A percentile compares a stretch with the other conserved stretches of the same genome.
Conservation (phyloP, 1,140 invertebrate genomes). For the Harpegnathos saltator region DNA sequence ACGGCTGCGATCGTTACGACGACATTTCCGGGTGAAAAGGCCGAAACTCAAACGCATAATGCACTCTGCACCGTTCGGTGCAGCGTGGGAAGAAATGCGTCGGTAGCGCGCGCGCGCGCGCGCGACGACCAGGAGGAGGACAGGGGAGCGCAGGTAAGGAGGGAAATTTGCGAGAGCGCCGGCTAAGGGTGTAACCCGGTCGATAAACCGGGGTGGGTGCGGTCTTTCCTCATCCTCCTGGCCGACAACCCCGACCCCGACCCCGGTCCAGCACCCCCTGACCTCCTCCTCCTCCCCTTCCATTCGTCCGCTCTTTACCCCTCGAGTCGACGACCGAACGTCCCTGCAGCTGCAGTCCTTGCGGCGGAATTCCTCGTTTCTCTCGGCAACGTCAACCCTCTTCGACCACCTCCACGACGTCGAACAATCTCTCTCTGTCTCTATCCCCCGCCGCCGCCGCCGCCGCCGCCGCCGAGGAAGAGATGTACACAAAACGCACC, state of each 20-base stretch:
- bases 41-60: conserved; percentile 34
- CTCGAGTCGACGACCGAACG: conserved; percentile 63
- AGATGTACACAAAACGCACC: conserved; percentile 8
- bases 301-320: conserved; percentile 13
- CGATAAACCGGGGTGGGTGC: conserved; percentile 83
- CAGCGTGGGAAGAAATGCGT: conserved; percentile 29
- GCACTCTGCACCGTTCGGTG: conserved; percentile 11
- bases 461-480: too few relatives aligned
- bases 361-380: conserved; percentile 56
- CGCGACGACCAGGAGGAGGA: not conserved
- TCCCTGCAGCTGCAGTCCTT: conserved; percentile 54
- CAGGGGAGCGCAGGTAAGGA: conserved; percentile 69
- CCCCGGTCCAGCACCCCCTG: conserved; percentile 61
- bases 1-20: conserved; percentile 36
- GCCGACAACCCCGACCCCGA: conserved; percentile 73
- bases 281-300: conserved; percentile 56
- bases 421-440: conserved; percentile 61
- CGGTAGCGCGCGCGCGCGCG: too few relatives aligned
- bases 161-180: conserved; percentile 76
- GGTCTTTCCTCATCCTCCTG: conserved; percentile 78
- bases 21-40: conserved; percentile 21
- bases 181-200: conserved; percentile 81
- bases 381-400: conserved; percentile 52
- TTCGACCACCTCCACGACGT: conserved; percentile 68
- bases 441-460: not conserved